Percentiles rank a stretch among this genome's conserved stretches.
Evolutionary conservation across 2,113 vertebrate species (phyloP).

Genomic region (Burhinus oedicnemus): DNA sequence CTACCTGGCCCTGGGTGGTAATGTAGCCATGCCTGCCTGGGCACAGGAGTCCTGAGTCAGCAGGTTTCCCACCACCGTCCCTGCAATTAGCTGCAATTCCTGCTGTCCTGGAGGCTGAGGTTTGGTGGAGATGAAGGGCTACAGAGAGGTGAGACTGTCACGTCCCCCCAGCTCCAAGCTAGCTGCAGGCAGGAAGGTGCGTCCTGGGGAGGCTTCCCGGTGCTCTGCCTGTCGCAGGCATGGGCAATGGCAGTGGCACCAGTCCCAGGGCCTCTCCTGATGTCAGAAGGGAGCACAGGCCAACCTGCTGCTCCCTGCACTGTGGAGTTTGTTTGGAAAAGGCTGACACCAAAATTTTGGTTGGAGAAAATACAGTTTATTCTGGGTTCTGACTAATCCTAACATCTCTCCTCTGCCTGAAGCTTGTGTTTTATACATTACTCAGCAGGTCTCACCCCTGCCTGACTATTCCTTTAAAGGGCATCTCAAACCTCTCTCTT

Average conservation of each 20-base stretch:
- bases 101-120: neutral
- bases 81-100: neutral
- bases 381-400: constrained; percentile 61
- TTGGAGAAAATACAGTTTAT: constrained; percentile 61
- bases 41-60: neutral
- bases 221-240: neutral
- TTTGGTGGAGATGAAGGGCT: neutral
- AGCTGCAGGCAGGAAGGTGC: neutral
- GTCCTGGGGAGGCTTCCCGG: neutral
- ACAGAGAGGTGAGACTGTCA: neutral
- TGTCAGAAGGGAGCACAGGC: neutral
- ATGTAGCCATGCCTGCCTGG: accelerated
- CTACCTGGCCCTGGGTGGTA: neutral
- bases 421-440: constrained; percentile 64
- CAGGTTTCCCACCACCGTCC: accelerated
- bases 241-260: neutral
- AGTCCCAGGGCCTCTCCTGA: neutral
- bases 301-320: neutral
- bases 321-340: constrained; percentile 48
- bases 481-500: constrained; percentile 44
- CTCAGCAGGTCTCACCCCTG: constrained; percentile 61
- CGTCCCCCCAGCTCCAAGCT: accelerated
- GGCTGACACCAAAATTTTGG: neutral
- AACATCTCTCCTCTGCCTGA: constrained; percentile 59
- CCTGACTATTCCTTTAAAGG: constrained; percentile 70